Conservation (phyloP, 2,888 invertebrate genomes). For the Itoplectis maculator region DNA sequence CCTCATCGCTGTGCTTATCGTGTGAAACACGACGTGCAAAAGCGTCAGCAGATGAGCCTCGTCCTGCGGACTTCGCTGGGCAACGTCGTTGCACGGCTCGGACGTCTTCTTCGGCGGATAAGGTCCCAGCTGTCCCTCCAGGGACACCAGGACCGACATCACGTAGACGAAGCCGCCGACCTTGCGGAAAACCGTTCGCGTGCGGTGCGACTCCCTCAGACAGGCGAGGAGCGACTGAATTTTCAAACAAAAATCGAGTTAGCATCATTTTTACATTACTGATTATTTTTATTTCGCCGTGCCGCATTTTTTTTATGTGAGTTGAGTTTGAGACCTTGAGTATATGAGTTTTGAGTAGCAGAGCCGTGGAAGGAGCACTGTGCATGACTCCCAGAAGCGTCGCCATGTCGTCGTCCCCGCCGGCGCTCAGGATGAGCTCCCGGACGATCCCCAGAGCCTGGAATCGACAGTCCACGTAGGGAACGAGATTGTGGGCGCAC, state of each 20-base stretch:
- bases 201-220: conserved; percentile 97
- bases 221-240: conserved; percentile 92
- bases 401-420: conserved; percentile 98
- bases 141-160: conserved; percentile 96
- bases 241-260: conserved; percentile 35
- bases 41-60: conserved; percentile 90
- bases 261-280: no score
- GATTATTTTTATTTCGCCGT: no score
- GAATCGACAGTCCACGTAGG: conserved; percentile 92
- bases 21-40: conserved; percentile 95
- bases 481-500: conserved; percentile 95
- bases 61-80: conserved; percentile 79
- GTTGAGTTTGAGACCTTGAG: conserved; percentile 87
- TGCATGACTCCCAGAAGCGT: conserved; percentile 96
- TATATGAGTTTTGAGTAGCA: conserved; percentile 95
- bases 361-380: conserved; percentile 92
- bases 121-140: conserved; percentile 92
- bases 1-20: conserved; percentile 98
- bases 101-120: conserved; percentile 76
- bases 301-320: no score
- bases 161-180: conserved; percentile 99
- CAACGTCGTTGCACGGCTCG: conserved; percentile 84
- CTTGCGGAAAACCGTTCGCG: conserved; percentile 98
- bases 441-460: conserved; percentile 94
- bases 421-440: conserved; percentile 94